Percentiles rank a stretch among this genome's conserved stretches.
These are phyloP conservation scores for Protaetia brevitarsis DNA, from an alignment of 1,140 invertebrate species.

Conservation along the genomic window DNA sequence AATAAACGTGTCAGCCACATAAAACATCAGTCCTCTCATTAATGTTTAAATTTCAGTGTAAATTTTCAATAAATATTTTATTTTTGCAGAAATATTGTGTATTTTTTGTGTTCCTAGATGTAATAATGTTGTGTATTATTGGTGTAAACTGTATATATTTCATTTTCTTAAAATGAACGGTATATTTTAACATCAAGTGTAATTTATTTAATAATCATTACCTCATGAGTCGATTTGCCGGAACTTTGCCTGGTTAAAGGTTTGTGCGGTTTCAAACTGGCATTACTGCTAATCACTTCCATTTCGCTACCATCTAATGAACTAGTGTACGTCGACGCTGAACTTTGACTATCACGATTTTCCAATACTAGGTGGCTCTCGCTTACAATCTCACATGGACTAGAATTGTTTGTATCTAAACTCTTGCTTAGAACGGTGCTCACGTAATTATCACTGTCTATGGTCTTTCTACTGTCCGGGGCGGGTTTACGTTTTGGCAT, in stretches of 20 bases:
- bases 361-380: constrained; percentile 39
- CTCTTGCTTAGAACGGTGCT: constrained; percentile 58
- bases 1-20: too few relatives aligned
- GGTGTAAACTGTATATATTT: too few relatives aligned
- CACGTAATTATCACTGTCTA: constrained; percentile 65
- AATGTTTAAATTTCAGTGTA: too few relatives aligned
- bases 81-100: too few relatives aligned
- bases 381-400: constrained; percentile 38
- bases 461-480: constrained; percentile 57
- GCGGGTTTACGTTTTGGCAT: constrained; percentile 52
- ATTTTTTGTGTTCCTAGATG: too few relatives aligned
- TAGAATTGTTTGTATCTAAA: constrained; percentile 47
- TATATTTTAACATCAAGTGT: background rate
- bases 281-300: constrained; percentile 33
- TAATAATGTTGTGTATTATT: too few relatives aligned
- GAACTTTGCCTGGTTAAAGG: constrained; percentile 57
- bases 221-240: constrained; percentile 19
- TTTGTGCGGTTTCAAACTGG: constrained; percentile 54
- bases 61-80: too few relatives aligned
- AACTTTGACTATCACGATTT: constrained; percentile 43
- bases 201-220: background rate
- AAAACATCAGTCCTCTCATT: too few relatives aligned
- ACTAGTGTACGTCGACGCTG: constrained; percentile 37
- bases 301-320: constrained; percentile 32
- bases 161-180: too few relatives aligned